Evolutionary conservation across 2,888 invertebrate genomes (phyloP).

Genomic region (Pyrrhia umbra): DNA sequence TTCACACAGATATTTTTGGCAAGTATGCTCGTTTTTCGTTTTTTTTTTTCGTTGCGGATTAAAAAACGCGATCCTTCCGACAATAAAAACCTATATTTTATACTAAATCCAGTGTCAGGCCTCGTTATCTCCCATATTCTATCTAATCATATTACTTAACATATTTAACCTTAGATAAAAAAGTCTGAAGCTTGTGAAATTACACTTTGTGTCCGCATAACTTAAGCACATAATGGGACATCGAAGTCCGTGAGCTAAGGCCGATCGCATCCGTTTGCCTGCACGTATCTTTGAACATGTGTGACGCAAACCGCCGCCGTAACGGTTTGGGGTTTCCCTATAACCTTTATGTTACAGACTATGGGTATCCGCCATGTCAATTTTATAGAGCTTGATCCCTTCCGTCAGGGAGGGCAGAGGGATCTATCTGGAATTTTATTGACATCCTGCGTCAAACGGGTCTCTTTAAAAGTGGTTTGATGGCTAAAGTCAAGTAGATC

Average conservation of each 20-base stretch:
- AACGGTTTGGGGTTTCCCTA: conserved; percentile 29
- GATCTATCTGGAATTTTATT: conserved; percentile 26
- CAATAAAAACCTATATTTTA: too few species aligned
- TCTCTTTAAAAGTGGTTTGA: background rate
- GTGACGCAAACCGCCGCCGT: conserved; percentile 44
- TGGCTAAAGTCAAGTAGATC: background rate
- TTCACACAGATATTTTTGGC: too few species aligned
- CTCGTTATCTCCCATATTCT: background rate
- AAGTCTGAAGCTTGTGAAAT: conserved; percentile 9
- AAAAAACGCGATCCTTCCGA: too few species aligned
- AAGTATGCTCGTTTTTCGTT: too few species aligned
- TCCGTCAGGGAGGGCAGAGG: conserved; percentile 27
- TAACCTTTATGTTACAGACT: conserved; percentile 15
- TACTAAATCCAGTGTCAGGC: background rate
- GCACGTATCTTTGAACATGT: conserved; percentile 48
- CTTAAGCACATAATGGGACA: conserved; percentile 45
- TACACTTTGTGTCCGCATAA: conserved; percentile 36
- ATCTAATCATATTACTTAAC: background rate
- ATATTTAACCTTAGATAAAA: conserved; percentile 13
- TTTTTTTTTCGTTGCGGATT: too few species aligned
- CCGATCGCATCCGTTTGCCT: conserved; percentile 56
- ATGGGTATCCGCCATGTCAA: conserved; percentile 26
- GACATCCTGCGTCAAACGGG: conserved; percentile 9
- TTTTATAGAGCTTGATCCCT: conserved; percentile 37
- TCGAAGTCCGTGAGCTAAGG: conserved; percentile 53